These are phyloP conservation scores for Crocallis elinguaria DNA, from an alignment of 2,888 invertebrate species.

Conservation along the genomic window DNA sequence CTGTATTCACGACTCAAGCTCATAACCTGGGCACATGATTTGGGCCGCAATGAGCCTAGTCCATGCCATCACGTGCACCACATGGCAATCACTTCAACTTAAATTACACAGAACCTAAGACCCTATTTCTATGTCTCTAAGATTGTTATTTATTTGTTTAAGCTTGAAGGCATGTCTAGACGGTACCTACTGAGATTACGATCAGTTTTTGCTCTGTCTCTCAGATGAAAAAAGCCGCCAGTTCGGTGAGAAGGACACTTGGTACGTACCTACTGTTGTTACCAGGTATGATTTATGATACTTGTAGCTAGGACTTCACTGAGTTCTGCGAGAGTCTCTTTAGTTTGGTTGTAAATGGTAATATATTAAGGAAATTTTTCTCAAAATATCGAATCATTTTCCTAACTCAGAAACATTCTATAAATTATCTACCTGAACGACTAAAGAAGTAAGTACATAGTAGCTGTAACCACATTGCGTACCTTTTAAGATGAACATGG, in stretches of 20 bases:
- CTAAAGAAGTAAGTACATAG: too few species aligned
- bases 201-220: conserved; percentile 32
- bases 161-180: conserved; percentile 12
- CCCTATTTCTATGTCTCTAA: conserved; percentile 22
- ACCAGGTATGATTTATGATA: neutral
- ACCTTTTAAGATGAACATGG: too few species aligned
- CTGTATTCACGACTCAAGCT: conserved; percentile 29
- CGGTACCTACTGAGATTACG: conserved; percentile 16
- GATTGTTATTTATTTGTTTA: conserved; percentile 1
- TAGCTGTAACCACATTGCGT: too few species aligned
- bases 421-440: too few species aligned
- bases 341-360: too few species aligned
- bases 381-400: too few species aligned
- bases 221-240: conserved; percentile 35
- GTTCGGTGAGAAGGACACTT: conserved; percentile 25
- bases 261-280: neutral
- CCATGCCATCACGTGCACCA: conserved; percentile 29
- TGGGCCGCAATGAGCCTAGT: conserved; percentile 14
- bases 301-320: neutral
- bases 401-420: too few species aligned
- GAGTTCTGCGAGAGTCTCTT: too few species aligned
- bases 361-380: too few species aligned
- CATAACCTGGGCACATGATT: conserved; percentile 18
- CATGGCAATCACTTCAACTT: conserved; percentile 26
- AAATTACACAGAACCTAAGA: conserved; percentile 6